Conservation (phyloP, 2,113 vertebrate genomes). For the Motacilla alba region DNA sequence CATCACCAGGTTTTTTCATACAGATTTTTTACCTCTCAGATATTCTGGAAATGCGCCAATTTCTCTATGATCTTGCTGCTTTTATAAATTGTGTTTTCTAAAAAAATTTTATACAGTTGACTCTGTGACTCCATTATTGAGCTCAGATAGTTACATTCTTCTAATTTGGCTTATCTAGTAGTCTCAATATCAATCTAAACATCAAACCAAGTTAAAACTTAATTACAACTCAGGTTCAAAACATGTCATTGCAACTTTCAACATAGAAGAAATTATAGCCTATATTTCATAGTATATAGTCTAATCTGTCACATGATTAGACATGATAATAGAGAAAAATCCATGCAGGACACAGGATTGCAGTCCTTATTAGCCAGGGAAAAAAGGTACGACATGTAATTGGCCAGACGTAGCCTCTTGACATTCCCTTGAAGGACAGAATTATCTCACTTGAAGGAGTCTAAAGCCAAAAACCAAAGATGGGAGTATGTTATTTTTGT, state of each 20-base stretch:
- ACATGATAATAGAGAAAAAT: not conserved
- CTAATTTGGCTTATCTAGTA: not conserved
- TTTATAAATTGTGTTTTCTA: not conserved
- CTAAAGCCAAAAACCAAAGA: not conserved
- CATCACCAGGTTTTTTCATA: not conserved
- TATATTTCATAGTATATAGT: not conserved
- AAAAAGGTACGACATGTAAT: not conserved
- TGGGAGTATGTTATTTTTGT: not conserved
- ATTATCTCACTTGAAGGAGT: not conserved
- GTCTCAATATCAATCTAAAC: not conserved
- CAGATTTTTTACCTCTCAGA: not conserved
- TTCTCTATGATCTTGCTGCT: not conserved
- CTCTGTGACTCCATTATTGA: not conserved
- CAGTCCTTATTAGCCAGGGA: not conserved
- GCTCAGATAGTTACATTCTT: not conserved
- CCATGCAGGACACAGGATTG: not conserved
- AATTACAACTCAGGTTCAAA: not conserved
- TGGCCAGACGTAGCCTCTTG: not conserved
- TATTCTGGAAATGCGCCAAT: not conserved
- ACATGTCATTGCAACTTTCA: not conserved
- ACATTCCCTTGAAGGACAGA: not conserved
- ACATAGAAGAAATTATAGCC: not conserved
- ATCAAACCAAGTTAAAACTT: not conserved
- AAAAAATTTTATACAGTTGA: not conserved
- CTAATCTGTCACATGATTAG: not conserved